phyloP scores from a whole-genome alignment of 2,113 vertebrate species.

The Ailuropoda melanoleuca region DNA sequence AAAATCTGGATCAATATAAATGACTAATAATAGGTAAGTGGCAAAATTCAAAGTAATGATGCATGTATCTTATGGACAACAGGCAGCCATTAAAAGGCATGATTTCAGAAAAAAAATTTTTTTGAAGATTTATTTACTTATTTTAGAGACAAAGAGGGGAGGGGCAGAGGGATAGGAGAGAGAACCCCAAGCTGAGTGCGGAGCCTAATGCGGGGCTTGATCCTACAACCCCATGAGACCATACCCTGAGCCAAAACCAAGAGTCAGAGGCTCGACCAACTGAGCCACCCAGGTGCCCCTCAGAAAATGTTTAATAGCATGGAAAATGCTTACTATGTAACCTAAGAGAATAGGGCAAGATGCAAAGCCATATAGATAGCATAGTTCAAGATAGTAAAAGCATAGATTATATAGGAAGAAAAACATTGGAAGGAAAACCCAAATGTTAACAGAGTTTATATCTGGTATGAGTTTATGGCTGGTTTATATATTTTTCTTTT shows the following conservation, averaged over 20 bases:
- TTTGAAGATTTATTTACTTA: neutral
- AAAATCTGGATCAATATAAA: neutral
- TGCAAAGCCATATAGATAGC: neutral
- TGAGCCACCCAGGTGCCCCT: no score
- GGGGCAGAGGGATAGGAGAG: neutral
- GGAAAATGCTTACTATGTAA: neutral
- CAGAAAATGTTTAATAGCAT: neutral
- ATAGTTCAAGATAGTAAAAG: neutral
- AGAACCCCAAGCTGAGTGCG: no score
- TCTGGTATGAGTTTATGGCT: neutral
- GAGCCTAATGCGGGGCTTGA: no score
- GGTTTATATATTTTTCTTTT: conserved; percentile 27
- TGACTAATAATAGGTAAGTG: neutral
- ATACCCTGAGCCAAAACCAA: no score
- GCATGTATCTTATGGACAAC: neutral
- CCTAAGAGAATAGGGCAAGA: neutral
- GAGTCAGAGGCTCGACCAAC: no score
- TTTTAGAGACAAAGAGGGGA: neutral
- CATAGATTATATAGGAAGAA: neutral
- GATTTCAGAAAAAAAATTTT: neutral
- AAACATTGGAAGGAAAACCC: conserved; percentile 9
- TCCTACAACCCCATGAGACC: no score
- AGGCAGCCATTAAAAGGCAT: neutral
- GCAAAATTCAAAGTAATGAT: conserved; percentile 1
- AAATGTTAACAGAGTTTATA: conserved; percentile 4